Evolutionary conservation across 64 coral and sea anemone species (phyloP).

Genomic region (Stichodactyla helianthus): DNA sequence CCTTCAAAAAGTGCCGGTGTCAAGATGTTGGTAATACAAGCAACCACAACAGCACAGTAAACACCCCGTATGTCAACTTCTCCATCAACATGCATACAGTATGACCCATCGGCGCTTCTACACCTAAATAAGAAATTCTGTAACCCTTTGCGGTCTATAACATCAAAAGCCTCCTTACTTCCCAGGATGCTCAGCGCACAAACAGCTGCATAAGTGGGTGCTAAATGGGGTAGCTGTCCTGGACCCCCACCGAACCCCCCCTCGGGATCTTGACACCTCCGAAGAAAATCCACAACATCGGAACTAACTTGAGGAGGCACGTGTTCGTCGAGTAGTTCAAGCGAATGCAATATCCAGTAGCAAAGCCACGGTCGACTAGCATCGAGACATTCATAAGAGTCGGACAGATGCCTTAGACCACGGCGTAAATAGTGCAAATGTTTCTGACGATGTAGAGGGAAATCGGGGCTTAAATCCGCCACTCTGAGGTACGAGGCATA

Average conservation of each 20-base stretch:
- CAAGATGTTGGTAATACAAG: constrained; percentile 69
- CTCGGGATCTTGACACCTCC: constrained; percentile 70
- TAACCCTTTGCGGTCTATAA: constrained; percentile 67
- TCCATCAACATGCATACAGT: constrained; percentile 91
- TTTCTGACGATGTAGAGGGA: constrained; percentile 57
- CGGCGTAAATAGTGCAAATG: constrained; percentile 73
- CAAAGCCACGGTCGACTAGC: constrained; percentile 95
- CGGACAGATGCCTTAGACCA: constrained; percentile 57
- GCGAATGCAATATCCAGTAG: constrained; percentile 95
- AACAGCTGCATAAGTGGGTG: constrained; percentile 91
- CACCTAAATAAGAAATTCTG: constrained; percentile 77
- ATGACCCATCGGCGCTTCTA: constrained; percentile 74
- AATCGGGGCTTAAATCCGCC: constrained; percentile 43
- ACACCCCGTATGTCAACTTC: constrained; percentile 97
- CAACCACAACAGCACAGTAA: constrained; percentile 88
- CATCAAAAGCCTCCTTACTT: constrained; percentile 72
- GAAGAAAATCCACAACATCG: constrained; percentile 75
- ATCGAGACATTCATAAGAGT: constrained; percentile 90
- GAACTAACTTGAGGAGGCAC: constrained; percentile 49
- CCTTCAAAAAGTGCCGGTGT: constrained; percentile 77
- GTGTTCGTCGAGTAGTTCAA: constrained; percentile 74
- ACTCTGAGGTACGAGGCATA: constrained; percentile 57
- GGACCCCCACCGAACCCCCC: constrained; percentile 95
- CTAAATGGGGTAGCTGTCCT: constrained; percentile 81
- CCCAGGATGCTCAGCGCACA: constrained; percentile 85